These are phyloP conservation scores for Xenopus petersii DNA, from an alignment of 2,797 vertebrate species.

Conservation along the genomic window DNA sequence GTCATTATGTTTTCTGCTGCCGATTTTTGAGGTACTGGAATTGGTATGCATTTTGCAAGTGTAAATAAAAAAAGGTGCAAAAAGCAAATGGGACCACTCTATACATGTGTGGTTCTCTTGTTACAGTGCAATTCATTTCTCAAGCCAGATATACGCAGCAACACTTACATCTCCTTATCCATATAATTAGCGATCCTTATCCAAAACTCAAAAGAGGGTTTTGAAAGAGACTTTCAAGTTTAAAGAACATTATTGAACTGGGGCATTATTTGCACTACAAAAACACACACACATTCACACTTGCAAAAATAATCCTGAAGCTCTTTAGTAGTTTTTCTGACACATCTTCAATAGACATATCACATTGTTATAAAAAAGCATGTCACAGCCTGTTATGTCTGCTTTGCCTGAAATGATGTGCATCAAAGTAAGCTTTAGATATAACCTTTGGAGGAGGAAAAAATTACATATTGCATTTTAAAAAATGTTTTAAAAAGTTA, in stretches of 20 bases:
- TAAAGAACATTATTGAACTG: conserved; percentile 27
- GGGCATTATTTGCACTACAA: conserved; percentile 18
- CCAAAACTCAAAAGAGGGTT: conserved; percentile 16
- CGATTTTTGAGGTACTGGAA: background rate
- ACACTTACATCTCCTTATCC: conserved; percentile 23
- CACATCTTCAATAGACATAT: background rate
- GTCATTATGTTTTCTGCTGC: background rate
- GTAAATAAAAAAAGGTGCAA: too few relatives aligned
- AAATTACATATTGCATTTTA: too few relatives aligned
- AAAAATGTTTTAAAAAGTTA: too few relatives aligned
- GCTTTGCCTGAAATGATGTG: conserved; percentile 9
- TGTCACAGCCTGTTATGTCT: conserved; percentile 18
- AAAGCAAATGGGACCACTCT: too few relatives aligned
- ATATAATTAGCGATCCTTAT: conserved; percentile 24
- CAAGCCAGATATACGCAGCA: conserved; percentile 15
- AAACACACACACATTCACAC: conserved; percentile 8
- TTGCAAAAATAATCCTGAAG: conserved; percentile 9
- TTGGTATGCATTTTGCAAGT: too few relatives aligned
- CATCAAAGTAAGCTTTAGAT: background rate
- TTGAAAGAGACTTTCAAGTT: conserved; percentile 23
- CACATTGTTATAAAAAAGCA: conserved; percentile 16
- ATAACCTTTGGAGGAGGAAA: too few relatives aligned
- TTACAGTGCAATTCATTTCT: too few relatives aligned
- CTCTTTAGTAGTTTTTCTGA: conserved; percentile 1
- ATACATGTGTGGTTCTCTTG: too few relatives aligned